Percentiles rank a stretch among this genome's conserved stretches.
These are phyloP conservation scores for Phalacrocorax aristotelis DNA, from an alignment of 2,113 vertebrate species.

Conservation along the genomic window DNA sequence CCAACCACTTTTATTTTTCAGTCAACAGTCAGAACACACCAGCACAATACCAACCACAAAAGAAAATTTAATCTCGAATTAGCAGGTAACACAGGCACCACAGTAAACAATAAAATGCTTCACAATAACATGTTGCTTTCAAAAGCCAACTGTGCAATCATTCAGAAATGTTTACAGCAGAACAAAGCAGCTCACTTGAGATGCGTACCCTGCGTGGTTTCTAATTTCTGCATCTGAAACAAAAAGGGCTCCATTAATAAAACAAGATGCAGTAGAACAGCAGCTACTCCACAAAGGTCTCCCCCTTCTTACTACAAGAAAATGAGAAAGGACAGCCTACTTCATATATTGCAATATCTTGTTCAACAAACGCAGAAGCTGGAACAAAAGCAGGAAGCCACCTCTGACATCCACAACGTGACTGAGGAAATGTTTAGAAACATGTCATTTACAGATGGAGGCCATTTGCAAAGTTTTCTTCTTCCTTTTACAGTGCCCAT, in stretches of 20 bases:
- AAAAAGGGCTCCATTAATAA: background rate
- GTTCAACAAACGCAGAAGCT: background rate
- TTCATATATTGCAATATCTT: background rate
- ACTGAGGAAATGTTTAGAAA: background rate
- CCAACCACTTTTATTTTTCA: conserved; percentile 31
- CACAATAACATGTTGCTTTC: background rate
- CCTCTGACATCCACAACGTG: background rate
- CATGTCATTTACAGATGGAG: background rate
- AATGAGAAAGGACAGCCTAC: background rate
- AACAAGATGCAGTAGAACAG: background rate
- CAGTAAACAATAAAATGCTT: background rate
- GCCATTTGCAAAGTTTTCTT: background rate
- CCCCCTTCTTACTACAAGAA: background rate
- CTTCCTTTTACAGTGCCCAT: background rate
- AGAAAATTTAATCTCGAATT: background rate
- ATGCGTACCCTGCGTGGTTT: background rate
- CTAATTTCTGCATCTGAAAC: background rate
- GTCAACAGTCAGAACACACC: background rate
- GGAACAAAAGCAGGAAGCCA: background rate
- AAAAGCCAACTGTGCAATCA: background rate
- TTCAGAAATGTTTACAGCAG: background rate
- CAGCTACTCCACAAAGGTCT: background rate
- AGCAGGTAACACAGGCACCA: background rate
- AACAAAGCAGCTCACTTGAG: background rate
- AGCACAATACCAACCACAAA: background rate